These are phyloP conservation scores for Pyrrhia umbra DNA, from an alignment of 2,888 invertebrate species.

Conservation along the genomic window DNA sequence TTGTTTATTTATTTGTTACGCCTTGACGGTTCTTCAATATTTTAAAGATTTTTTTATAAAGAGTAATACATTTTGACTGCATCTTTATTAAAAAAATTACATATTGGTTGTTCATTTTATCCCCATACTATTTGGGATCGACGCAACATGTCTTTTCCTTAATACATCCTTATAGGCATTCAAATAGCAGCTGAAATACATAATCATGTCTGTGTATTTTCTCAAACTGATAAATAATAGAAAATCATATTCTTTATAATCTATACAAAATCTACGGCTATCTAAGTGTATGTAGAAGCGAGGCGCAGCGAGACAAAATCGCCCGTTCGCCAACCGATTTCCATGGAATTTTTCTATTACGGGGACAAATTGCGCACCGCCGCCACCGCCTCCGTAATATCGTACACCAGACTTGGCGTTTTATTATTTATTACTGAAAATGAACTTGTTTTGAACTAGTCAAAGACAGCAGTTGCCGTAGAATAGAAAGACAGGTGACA, in stretches of 20 bases:
- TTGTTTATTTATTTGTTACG: too few relatives aligned
- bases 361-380: slow-evolving; percentile 82
- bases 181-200: too few relatives aligned
- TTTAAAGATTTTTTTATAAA: too few relatives aligned
- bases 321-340: slow-evolving; percentile 75
- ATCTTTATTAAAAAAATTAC: too few relatives aligned
- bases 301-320: slow-evolving; percentile 54
- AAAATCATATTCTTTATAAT: neutral
- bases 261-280: slow-evolving; percentile 26
- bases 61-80: too few relatives aligned
- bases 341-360: slow-evolving; percentile 89
- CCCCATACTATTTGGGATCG: too few relatives aligned
- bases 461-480: neutral
- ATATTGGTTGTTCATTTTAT: too few relatives aligned
- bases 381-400: slow-evolving; percentile 75
- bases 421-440: slow-evolving; percentile 79
- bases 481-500: neutral
- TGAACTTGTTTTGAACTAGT: slow-evolving; percentile 19
- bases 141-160: too few relatives aligned
- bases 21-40: too few relatives aligned
- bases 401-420: slow-evolving; percentile 63
- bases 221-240: too few relatives aligned
- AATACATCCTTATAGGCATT: too few relatives aligned
- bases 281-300: slow-evolving; percentile 15
- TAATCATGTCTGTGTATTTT: too few relatives aligned